Conservation (phyloP, 2,797 vertebrate species). For the Labeo calbasu region DNA sequence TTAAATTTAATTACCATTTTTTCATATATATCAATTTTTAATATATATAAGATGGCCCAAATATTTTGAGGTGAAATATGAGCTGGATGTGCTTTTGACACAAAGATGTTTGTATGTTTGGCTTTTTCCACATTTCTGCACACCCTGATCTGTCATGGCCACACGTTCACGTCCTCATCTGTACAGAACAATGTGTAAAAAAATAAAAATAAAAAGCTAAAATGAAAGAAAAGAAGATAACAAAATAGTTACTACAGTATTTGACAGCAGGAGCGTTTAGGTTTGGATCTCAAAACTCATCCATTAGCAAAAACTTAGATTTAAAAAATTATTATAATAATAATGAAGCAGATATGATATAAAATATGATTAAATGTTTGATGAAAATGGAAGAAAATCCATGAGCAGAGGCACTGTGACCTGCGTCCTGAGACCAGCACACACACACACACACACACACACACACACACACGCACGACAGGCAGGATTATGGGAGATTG, state of each 20-base stretch:
- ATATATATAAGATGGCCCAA: not conserved
- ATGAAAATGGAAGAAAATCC: not conserved
- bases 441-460: slow-evolving; percentile 22
- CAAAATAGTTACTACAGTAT: slow-evolving; percentile 27
- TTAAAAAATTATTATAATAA: not conserved
- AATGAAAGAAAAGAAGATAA: slow-evolving; percentile 34
- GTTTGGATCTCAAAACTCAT: slow-evolving; percentile 40
- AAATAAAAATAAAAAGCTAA: slow-evolving; percentile 61
- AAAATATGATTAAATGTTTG: slow-evolving; percentile 17
- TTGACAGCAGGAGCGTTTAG: slow-evolving; percentile 9
- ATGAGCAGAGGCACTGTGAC: slow-evolving; percentile 36
- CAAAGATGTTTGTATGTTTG: not conserved
- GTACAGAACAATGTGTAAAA: slow-evolving; percentile 68
- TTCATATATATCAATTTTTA: too few species aligned
- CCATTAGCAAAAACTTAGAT: slow-evolving; percentile 27
- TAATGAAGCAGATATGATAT: slow-evolving; percentile 18
- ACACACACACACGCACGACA: not conserved
- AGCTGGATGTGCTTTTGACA: not conserved
- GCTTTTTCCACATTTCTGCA: slow-evolving; percentile 26
- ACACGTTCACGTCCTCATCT: slow-evolving; percentile 66
- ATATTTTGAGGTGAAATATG: not conserved
- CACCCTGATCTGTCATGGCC: slow-evolving; percentile 51
- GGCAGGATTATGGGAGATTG: slow-evolving; percentile 1
- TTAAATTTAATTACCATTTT: not conserved
- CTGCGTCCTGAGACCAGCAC: not conserved